Base-by-base conservation (phyloP, 2,888 invertebrate genomes). In the Hypolimnas misippus region DNA sequence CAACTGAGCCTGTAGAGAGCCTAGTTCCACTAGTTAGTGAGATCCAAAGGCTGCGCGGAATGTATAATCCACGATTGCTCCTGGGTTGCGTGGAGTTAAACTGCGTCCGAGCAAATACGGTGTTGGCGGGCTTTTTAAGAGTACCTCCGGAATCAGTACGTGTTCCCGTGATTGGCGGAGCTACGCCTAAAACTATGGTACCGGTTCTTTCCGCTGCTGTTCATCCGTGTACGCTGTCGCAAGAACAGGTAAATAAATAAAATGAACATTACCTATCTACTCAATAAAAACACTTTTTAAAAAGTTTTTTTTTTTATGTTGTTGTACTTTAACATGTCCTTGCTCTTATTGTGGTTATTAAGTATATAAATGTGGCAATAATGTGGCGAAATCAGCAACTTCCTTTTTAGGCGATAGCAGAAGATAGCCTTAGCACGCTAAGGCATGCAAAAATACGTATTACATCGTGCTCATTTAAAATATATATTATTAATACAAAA, bases 11-110 rank as follows among this genome's bases (percentile, higher is more conserved):
- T 73, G 93, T 95, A 0, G 96, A 96, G 79, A 95, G 95, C 67
- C 94, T 95, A 75, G 95, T 96, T 8, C 95, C 96, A 0, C 92
- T 96, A 55, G 93, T 95, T 0, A 89, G 93, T 5, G 96, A 96
- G 80, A 93, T 96, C 21, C 93, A 94, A 79, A 94, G 95, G 67
- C 92, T 91, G 1, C 85, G 90, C 5, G 77, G 79, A 3, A 61
- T 74, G 0, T 90, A 89, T 75, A 84, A 89, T 66, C 83, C 90
- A 1, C 82, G 89, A 8, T 67, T 72, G 1, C 67, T 92, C 2
- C 93, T 96, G 74, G 96, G 96, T 40, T 94, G 95, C 53, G 95
- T 95, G 17, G 94, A 95, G 61, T 82, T 95, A 54, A 95, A 96
- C 84, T 93, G 95, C 64, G 94, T 96, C 38, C 87, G 96, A 63